Conservation (phyloP, 1,140 invertebrate genomes). For the Dendrolimus punctatus region DNA sequence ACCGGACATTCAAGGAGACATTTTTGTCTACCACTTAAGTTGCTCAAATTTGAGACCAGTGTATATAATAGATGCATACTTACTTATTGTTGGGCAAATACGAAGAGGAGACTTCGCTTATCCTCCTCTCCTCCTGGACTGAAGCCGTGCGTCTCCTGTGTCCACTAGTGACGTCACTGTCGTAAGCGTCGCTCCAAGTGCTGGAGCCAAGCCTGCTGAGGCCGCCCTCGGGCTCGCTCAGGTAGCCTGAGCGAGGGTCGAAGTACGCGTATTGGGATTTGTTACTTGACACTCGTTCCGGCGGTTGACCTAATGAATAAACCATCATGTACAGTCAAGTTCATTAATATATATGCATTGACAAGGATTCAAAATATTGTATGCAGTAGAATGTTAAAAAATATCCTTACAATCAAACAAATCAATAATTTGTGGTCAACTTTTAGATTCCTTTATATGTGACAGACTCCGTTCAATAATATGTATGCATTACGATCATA, state of each 20-base stretch:
- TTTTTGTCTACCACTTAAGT: too few relatives aligned
- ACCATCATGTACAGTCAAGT: too few relatives aligned
- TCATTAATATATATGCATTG: too few relatives aligned
- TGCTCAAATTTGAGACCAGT: too few relatives aligned
- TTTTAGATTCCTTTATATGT: too few relatives aligned
- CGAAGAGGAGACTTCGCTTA: slow-evolving; percentile 34
- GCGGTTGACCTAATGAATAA: slow-evolving; percentile 38
- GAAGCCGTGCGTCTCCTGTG: slow-evolving; percentile 55
- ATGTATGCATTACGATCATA: too few relatives aligned
- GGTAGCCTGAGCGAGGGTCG: slow-evolving; percentile 65
- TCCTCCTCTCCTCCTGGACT: slow-evolving; percentile 56
- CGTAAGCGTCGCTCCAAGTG: slow-evolving; percentile 60
- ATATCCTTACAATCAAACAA: too few relatives aligned
- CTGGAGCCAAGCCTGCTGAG: slow-evolving; percentile 36
- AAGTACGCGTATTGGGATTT: slow-evolving; percentile 69
- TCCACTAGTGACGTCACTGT: slow-evolving; percentile 56
- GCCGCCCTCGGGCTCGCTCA: slow-evolving; percentile 67
- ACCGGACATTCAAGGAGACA: too few relatives aligned
- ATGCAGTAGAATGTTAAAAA: too few relatives aligned
- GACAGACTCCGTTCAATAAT: too few relatives aligned
- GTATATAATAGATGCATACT: slow-evolving; percentile 14
- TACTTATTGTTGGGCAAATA: slow-evolving; percentile 63
- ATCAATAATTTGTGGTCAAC: too few relatives aligned
- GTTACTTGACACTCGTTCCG: slow-evolving; percentile 45
- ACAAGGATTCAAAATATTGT: too few relatives aligned